Percentiles rank a stretch among this genome's conserved stretches.
phyloP scores from a whole-genome alignment of 1,140 invertebrate species.

The Drosophila baimaii region DNA sequence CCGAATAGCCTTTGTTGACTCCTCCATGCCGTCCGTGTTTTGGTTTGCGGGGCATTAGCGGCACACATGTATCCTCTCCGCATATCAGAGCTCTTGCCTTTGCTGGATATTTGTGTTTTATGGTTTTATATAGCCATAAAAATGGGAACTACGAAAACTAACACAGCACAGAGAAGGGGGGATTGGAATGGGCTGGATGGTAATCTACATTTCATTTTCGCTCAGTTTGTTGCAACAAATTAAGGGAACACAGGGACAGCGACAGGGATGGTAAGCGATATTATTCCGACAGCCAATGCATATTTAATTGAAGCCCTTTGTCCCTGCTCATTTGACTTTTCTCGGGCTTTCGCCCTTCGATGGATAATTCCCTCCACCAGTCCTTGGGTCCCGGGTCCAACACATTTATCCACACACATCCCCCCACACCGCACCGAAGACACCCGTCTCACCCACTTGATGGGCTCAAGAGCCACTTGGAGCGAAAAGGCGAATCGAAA shows the following conservation, averaged over 20 bases:
- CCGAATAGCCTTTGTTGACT: too few species aligned
- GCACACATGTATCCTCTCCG: conserved; percentile 15
- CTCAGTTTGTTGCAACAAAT: too few species aligned
- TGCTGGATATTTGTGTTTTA: conserved; percentile 62
- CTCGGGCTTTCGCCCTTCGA: conserved; percentile 50
- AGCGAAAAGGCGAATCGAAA: conserved; percentile 30
- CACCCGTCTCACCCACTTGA: conserved; percentile 4
- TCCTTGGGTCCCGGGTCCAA: conserved; percentile 5
- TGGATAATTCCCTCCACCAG: too few species aligned
- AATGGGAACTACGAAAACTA: too few species aligned
- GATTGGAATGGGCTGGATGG: neutral
- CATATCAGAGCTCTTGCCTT: too few species aligned
- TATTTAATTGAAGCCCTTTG: conserved; percentile 69
- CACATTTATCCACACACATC: conserved; percentile 46
- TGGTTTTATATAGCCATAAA: conserved; percentile 59
- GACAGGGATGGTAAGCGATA: conserved; percentile 5
- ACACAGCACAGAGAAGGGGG: too few species aligned
- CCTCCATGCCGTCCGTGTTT: neutral
- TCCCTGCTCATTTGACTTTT: conserved; percentile 60
- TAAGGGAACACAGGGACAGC: neutral
- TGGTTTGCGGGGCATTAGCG: too few species aligned
- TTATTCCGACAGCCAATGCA: conserved; percentile 69
- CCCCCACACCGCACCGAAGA: too few species aligned
- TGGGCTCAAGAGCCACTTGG: conserved; percentile 44
- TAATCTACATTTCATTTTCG: too few species aligned